Percentiles rank a stretch among this genome's conserved stretches.
These are phyloP conservation scores for Idaea biselata DNA, from an alignment of 2,888 invertebrate species.

Conservation along the genomic window DNA sequence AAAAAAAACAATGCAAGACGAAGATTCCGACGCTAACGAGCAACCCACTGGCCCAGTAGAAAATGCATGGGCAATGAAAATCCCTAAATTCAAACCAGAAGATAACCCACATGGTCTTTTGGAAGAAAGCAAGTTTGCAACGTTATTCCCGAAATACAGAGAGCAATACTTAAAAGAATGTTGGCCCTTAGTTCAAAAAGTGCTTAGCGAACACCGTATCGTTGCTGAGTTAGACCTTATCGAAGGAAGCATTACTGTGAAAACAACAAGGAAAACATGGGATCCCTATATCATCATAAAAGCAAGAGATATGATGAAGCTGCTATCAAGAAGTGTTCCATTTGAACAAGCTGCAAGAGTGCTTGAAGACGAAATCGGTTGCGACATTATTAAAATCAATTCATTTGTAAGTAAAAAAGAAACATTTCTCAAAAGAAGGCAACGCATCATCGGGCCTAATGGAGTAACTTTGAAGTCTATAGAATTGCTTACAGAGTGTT, in stretches of 20 bases:
- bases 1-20: slow-evolving; percentile 38
- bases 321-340: slow-evolving; percentile 97
- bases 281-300: slow-evolving; percentile 98
- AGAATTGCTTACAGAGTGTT: slow-evolving; percentile 97
- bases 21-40: slow-evolving; percentile 47
- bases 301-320: slow-evolving; percentile 96
- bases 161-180: slow-evolving; percentile 97
- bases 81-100: slow-evolving; percentile 92
- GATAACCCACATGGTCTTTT: slow-evolving; percentile 94
- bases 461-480: slow-evolving; percentile 99
- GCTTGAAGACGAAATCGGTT: slow-evolving; percentile 93
- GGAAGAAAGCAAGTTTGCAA: slow-evolving; percentile 97
- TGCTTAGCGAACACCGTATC: slow-evolving; percentile 88
- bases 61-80: slow-evolving; percentile 92
- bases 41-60: slow-evolving; percentile 82
- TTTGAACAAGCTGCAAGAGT: slow-evolving; percentile 96
- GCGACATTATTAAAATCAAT: slow-evolving; percentile 98
- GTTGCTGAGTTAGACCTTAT: slow-evolving; percentile 94
- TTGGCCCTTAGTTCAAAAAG: slow-evolving; percentile 96
- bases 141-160: slow-evolving; percentile 97
- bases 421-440: slow-evolving; percentile 96
- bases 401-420: slow-evolving; percentile 94
- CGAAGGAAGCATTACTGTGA: slow-evolving; percentile 96
- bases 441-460: slow-evolving; percentile 97
- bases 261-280: slow-evolving; percentile 98